Base-by-base conservation (phyloP, 2,888 invertebrate species). In the Drosophila austrosaltans region DNA sequence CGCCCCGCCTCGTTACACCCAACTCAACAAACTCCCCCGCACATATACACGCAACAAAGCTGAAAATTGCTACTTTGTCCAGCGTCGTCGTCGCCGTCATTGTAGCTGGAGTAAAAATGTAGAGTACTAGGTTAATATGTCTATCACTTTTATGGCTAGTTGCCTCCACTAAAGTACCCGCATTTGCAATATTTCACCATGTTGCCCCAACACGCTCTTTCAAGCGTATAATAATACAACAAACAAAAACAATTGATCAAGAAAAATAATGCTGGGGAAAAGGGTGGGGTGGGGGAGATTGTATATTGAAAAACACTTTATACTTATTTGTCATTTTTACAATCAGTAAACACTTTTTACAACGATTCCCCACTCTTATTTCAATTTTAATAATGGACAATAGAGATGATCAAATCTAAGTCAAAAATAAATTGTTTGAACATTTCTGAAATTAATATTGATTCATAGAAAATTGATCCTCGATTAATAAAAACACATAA, bases 1-100 rank as follows among this genome's bases (percentile, higher is more conserved):
- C 30, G 60, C 58, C 32, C 69, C 4, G 16, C 12, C 60, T 32
- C 42, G 56, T 57, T 54, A 65, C 40, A 25, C 10, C 62, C 36
- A 1, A 39, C 22, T 22, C 39, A 36, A 36, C 36, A 36, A 36
- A 36, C 36, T 36, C 8, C 16, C 16, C 6, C 44, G 28, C 40
- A 16, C 16, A 42, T 59, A 42, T 59, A 61, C 48, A 84, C 83
- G 83, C 83, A 83, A 84, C 87, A 79, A 79, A 76, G 86, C 83
- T 83, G 86, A 76, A 83, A 85, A 83, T 84, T 88, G 88, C 83
- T 85, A 85, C 88, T 84, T 84, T 84, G 87, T 80, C 69, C 80
- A 62, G 42, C 59, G 57, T 32, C 64, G 62, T 67, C 53, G 57
- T 32, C 64, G 62, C 66, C 53, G 53, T n/a, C 66, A 66, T 57